Evolutionary conservation across 2,113 vertebrate species (phyloP).

Genomic region (Engraulis encrasicolus): DNA sequence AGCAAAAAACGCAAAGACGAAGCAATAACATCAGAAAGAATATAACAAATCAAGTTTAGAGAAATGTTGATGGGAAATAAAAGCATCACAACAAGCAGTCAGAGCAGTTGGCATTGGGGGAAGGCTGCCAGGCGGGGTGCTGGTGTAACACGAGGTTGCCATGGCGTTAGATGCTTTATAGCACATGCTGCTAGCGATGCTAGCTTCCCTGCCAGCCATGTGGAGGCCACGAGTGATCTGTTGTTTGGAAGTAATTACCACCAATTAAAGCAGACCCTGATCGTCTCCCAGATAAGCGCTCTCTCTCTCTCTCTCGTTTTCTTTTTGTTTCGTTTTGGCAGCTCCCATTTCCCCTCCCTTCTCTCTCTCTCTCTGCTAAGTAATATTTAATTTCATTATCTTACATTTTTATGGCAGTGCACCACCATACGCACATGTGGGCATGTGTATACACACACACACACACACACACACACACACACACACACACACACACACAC

Average conservation of each 20-base stretch:
- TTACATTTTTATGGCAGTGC: slow-evolving; percentile 1
- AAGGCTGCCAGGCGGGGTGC: slow-evolving; percentile 10
- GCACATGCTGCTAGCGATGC: slow-evolving; percentile 37
- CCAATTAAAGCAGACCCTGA: slow-evolving; percentile 68
- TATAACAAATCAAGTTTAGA: too few relatives aligned
- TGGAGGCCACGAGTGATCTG: slow-evolving; percentile 49
- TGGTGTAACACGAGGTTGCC: slow-evolving; percentile 52
- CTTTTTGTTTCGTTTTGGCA: slow-evolving; percentile 34
- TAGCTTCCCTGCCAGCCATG: slow-evolving; percentile 46
- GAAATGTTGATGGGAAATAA: not conserved
- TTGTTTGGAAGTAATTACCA: slow-evolving; percentile 65
- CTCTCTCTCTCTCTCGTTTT: too few relatives aligned
- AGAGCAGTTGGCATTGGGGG: slow-evolving; percentile 34
- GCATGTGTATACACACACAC: too few relatives aligned
- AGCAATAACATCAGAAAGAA: too few relatives aligned
- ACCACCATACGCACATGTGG: not conserved
- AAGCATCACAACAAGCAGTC: not conserved
- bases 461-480: too few relatives aligned
- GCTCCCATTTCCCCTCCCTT: too few relatives aligned
- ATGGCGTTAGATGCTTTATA: slow-evolving; percentile 49
- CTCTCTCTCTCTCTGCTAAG: slow-evolving; percentile 55
- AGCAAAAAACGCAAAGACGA: too few relatives aligned
- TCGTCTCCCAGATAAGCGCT: slow-evolving; percentile 61
- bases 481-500: too few relatives aligned
- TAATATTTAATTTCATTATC: slow-evolving; percentile 10